Percentiles rank a stretch among this genome's conserved stretches.
Evolutionary conservation across 2,113 vertebrate species (phyloP).

Genomic region (Astatotilapia flaviijosephi): DNA sequence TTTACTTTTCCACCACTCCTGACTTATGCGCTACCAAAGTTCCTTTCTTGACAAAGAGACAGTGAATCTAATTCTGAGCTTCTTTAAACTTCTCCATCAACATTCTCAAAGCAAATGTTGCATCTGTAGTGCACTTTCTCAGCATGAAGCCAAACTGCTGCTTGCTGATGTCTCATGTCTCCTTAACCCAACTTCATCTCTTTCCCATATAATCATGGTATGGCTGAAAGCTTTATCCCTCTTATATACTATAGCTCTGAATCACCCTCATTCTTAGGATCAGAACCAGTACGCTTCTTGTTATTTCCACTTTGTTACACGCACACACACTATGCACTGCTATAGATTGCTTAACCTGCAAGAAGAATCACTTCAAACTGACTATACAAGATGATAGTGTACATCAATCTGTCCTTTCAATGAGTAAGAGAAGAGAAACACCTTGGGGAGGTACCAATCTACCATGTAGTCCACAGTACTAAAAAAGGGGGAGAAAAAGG

Average conservation of each 20-base stretch:
- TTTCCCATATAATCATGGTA: neutral
- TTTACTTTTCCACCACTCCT: neutral
- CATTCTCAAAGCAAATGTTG: neutral
- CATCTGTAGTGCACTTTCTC: neutral
- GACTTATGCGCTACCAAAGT: neutral
- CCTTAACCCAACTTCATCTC: neutral
- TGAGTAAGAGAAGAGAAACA: neutral
- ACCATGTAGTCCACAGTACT: neutral
- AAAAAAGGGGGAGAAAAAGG: neutral
- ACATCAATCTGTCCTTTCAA: neutral
- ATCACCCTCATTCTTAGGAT: neutral
- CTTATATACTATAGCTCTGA: neutral
- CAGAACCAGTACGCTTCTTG: neutral
- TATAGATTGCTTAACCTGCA: neutral
- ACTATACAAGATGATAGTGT: neutral
- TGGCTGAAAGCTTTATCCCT: neutral
- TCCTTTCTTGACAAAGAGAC: neutral
- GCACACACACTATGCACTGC: neutral
- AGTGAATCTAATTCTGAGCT: neutral
- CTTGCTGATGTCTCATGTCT: neutral
- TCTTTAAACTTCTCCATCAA: neutral
- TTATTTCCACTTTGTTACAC: neutral
- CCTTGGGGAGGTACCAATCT: neutral
- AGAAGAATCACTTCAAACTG: neutral
- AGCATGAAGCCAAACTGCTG: neutral